Evolutionary conservation across 1,140 invertebrate species (phyloP).

Genomic region (Pentalonia nigronervosa): DNA sequence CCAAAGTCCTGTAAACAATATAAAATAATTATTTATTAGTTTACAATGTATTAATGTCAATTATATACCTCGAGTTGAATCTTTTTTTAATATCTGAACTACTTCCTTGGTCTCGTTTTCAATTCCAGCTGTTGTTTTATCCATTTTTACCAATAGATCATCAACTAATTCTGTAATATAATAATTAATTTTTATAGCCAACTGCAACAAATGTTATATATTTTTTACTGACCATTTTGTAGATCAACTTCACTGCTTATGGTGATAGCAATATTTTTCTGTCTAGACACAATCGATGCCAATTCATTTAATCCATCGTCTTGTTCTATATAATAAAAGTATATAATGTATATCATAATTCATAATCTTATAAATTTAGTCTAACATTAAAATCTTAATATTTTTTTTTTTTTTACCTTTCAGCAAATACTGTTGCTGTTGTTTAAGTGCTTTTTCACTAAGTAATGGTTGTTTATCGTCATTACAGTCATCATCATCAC

Average conservation of each 20-base stretch:
- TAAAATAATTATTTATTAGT: constrained; percentile 61
- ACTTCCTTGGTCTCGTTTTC: constrained; percentile 70
- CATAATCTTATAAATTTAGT: neutral
- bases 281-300: constrained; percentile 77
- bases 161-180: constrained; percentile 77
- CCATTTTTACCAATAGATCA: constrained; percentile 78
- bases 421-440: constrained; percentile 25
- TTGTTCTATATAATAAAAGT: constrained; percentile 69
- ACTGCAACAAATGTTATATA: neutral
- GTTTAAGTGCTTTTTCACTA: constrained; percentile 28
- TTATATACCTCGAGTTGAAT: constrained; percentile 21
- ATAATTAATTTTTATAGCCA: neutral
- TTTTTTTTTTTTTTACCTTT: constrained; percentile 1
- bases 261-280: constrained; percentile 78
- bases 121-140: constrained; percentile 73
- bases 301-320: constrained; percentile 79
- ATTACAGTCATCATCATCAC: constrained; percentile 45
- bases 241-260: constrained; percentile 79
- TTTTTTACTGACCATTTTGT: constrained; percentile 73
- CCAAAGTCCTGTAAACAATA: constrained; percentile 68
- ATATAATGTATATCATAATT: neutral
- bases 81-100: constrained; percentile 56
- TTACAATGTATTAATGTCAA: neutral
- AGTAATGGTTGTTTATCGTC: constrained; percentile 40
- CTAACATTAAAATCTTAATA: neutral